A percentile compares a stretch with the other conserved stretches of the same genome.
Evolutionary conservation across 2,888 invertebrate genomes (phyloP).

Genomic region (Eupithecia dodoneata): DNA sequence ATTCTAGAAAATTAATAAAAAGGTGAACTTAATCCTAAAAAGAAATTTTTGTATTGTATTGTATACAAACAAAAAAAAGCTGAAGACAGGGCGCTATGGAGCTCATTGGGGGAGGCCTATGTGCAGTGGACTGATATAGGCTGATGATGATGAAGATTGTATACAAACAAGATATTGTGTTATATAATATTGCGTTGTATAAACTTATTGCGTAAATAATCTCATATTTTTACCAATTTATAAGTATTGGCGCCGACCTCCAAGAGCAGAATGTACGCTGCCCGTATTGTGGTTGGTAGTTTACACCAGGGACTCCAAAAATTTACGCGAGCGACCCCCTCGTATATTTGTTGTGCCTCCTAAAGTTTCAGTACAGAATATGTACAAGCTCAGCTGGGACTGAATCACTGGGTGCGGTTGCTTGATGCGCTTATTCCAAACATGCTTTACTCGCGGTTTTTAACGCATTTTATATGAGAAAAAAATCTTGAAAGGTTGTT

Average conservation of each 20-base stretch:
- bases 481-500: too few species aligned
- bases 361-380: slow-evolving; percentile 36
- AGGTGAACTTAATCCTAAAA: too few species aligned
- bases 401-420: slow-evolving; percentile 1
- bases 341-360: slow-evolving; percentile 30
- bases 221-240: slow-evolving; percentile 9
- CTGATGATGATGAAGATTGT: too few species aligned
- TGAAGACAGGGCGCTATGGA: too few species aligned
- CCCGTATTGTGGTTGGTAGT: slow-evolving; percentile 20
- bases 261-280: background rate
- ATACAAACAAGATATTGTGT: background rate
- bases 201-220: background rate
- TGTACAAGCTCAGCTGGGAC: background rate
- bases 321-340: slow-evolving; percentile 28
- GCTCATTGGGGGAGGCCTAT: too few species aligned
- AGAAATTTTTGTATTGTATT: too few species aligned
- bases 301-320: slow-evolving; percentile 27
- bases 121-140: too few species aligned
- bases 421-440: background rate
- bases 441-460: too few species aligned
- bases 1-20: too few species aligned
- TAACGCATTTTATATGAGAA: too few species aligned
- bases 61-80: too few species aligned
- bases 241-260: slow-evolving; percentile 3
- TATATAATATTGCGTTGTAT: too few species aligned